Evolutionary conservation across 2,113 vertebrate species (phyloP), one percentile per base, ranked within the genome.

Genomic region (Etia nguti): DNA sequence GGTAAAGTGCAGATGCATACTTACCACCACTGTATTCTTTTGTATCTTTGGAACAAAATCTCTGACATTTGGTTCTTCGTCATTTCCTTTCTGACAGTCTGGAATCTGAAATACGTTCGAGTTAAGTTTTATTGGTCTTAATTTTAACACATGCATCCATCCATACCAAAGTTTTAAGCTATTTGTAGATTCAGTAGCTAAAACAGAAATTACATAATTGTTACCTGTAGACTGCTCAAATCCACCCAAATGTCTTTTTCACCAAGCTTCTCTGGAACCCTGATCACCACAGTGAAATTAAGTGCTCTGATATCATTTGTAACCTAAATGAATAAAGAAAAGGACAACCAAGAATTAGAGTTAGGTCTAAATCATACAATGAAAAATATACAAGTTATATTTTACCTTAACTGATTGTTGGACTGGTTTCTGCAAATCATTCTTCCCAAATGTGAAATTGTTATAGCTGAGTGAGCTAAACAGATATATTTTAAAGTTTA

Each of bases 391-490:
- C 3, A 34, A 8, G 2, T 34, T n/a, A n/a, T n/a, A n/a, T 34
- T 34, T 2, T 8, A 34, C 34, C 34, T 34, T 34, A 8, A 34
- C 91, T 6, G 60, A 81, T 75, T 97, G 97, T 6, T 93, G 26
- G 0, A 96, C 81, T 41, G 34, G 2, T 34, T 34, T 34, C 7
- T 34, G 4, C 34, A 34, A 80, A 60, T 95, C 20, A 55, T 86
- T 94, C 31, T 93, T 86, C 3, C 92, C 95, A 36, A 83, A 85
- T 11, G 96, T 95, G 92, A 98, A 97, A 84, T 96, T 97, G 73
- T 86, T 89, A 90, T 97, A 97, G 82, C 92, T 96, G 36, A 94
- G 96, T 70, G 96, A 95, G 56, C 97, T 97, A 89, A 84, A 90
- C 2, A 79, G 11, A 92, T 1, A 75, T 13, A 10, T 31, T 41